Percentiles rank a stretch among this genome's conserved stretches.
Evolutionary conservation across 1,140 invertebrate species (phyloP).

Genomic region (Dinothrombium tinctorium): DNA sequence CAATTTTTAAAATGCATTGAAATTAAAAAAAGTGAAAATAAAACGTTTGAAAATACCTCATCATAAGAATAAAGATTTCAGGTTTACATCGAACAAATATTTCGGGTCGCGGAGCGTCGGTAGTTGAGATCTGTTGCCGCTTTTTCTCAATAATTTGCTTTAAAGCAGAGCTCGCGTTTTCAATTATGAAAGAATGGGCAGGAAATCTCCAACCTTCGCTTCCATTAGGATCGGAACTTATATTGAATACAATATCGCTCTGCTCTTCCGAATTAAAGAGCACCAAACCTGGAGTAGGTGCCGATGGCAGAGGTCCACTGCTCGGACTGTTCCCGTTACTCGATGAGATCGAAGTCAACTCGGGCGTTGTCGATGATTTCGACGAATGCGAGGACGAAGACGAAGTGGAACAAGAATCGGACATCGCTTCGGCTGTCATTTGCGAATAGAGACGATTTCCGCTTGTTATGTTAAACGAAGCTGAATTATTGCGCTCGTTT

Average conservation of each 20-base stretch:
- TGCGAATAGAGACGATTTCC: no score
- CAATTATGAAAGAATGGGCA: slow-evolving; percentile 35
- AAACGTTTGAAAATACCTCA: no score
- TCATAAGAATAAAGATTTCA: slow-evolving; percentile 37
- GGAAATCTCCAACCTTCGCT: slow-evolving; percentile 33
- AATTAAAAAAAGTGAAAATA: no score
- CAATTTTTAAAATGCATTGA: no score
- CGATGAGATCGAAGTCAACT: no score
- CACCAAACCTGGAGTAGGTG: slow-evolving; percentile 11
- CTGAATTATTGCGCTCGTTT: no score
- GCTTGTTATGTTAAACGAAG: no score
- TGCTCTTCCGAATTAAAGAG: slow-evolving; percentile 31
- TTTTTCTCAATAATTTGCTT: slow-evolving; percentile 3
- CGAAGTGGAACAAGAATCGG: no score
- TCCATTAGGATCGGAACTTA: slow-evolving; percentile 26
- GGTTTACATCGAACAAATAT: slow-evolving; percentile 21
- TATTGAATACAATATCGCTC: slow-evolving; percentile 38
- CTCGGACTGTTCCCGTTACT: no score
- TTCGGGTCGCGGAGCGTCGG: not conserved
- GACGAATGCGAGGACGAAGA: no score
- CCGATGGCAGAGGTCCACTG: slow-evolving; percentile 12
- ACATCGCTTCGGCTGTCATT: no score
- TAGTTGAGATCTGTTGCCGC: not conserved
- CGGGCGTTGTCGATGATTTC: no score
- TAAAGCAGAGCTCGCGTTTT: slow-evolving; percentile 7